These are phyloP conservation scores for Coregonus suidteri DNA, from an alignment of 2,797 vertebrate species.

Conservation along the genomic window DNA sequence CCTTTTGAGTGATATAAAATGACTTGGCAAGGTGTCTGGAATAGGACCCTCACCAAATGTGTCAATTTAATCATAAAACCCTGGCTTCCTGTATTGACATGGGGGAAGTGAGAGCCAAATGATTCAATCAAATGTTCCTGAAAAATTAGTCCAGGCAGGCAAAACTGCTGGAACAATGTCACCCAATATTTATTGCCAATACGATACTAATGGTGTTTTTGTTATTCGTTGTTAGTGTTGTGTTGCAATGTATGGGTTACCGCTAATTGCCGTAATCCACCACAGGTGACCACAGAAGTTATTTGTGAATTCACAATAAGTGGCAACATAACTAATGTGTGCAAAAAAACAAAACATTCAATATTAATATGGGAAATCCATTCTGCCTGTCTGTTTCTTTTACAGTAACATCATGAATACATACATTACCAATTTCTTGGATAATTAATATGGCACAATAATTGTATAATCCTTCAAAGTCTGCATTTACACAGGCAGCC, in stretches of 20 bases:
- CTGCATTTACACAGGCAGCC: too few species aligned
- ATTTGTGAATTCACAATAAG: slow-evolving; percentile 3
- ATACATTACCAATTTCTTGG: background rate
- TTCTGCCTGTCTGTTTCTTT: background rate
- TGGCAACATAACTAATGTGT: background rate
- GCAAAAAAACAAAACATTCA: too few species aligned
- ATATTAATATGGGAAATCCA: background rate
- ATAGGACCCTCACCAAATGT: slow-evolving; percentile 64
- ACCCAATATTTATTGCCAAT: slow-evolving; percentile 51
- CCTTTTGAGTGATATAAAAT: slow-evolving; percentile 65
- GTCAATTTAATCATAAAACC: slow-evolving; percentile 73
- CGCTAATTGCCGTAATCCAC: slow-evolving; percentile 27
- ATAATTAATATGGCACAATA: background rate
- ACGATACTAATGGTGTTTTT: slow-evolving; percentile 26
- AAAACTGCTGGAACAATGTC: slow-evolving; percentile 62
- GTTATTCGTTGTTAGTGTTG: slow-evolving; percentile 29
- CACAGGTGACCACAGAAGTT: slow-evolving; percentile 7
- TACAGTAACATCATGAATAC: background rate
- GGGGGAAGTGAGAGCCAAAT: slow-evolving; percentile 57
- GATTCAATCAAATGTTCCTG: slow-evolving; percentile 68
- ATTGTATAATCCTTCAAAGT: background rate
- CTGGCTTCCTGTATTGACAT: slow-evolving; percentile 70
- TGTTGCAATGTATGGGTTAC: slow-evolving; percentile 31
- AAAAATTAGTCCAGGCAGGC: slow-evolving; percentile 59
- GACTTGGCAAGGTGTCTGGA: slow-evolving; percentile 64